A percentile compares a stretch with the other conserved stretches of the same genome.
Conservation (phyloP, 2,888 invertebrate genomes). For the Euspilapteryx auroguttella region DNA sequence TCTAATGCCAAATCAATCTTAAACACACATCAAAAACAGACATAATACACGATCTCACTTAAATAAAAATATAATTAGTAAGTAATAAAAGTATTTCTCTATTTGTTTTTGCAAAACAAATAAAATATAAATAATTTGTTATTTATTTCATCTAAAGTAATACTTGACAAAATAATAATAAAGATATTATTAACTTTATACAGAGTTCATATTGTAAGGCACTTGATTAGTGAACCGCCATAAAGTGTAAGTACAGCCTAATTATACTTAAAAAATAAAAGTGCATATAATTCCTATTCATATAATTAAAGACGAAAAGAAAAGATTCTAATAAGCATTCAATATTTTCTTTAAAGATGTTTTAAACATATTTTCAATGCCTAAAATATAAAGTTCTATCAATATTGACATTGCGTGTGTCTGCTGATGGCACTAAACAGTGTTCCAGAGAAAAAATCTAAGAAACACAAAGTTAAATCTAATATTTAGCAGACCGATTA, state of each 20-base stretch:
- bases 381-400: no score
- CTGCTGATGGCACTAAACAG: constrained; percentile 51
- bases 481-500: constrained; percentile 42
- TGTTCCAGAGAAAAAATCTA: constrained; percentile 33
- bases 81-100: constrained; percentile 33
- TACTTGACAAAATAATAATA: constrained; percentile 36
- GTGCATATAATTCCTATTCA: no score
- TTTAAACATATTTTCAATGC: no score
- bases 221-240: constrained; percentile 40
- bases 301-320: no score
- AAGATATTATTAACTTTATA: constrained; percentile 40
- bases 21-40: constrained; percentile 59
- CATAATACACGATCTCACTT: constrained; percentile 59
- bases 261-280: constrained; percentile 20
- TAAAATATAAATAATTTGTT: constrained; percentile 24
- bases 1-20: constrained; percentile 59
- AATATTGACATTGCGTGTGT: no score
- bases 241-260: constrained; percentile 49
- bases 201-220: constrained; percentile 48
- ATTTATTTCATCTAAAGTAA: constrained; percentile 33
- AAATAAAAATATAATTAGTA: constrained; percentile 27
- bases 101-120: constrained; percentile 54
- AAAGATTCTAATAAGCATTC: no score
- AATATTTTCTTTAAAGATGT: no score
- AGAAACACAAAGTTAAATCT: constrained; percentile 37